Percentiles rank a stretch among this genome's conserved stretches.
These are phyloP conservation scores for Hephaestus fuliginosus DNA, from an alignment of 2,797 vertebrate species.

Conservation along the genomic window DNA sequence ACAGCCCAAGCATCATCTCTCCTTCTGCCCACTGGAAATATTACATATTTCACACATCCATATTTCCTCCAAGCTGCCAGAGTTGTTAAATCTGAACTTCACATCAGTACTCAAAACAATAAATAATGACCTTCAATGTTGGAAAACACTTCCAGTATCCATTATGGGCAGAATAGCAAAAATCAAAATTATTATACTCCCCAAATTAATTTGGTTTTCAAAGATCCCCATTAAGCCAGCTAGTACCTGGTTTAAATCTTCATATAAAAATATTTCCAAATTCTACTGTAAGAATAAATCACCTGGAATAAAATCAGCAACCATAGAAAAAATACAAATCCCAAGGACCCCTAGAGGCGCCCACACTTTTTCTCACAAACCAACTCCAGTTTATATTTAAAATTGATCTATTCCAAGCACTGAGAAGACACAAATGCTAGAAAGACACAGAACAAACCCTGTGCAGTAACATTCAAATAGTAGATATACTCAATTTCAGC, in stretches of 20 bases:
- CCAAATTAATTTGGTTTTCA: background rate
- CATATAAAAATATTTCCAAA: background rate
- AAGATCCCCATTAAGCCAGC: background rate
- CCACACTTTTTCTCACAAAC: background rate
- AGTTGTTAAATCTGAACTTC: background rate
- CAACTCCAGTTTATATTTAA: background rate
- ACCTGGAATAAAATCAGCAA: background rate
- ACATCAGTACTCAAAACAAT: background rate
- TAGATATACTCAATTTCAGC: background rate
- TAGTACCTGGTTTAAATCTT: background rate
- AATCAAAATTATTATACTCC: background rate
- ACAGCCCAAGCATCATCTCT: background rate
- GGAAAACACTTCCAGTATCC: background rate
- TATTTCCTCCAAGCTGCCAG: background rate
- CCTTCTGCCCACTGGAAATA: background rate
- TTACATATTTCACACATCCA: background rate
- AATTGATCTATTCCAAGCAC: no score
- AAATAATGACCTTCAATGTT: conserved; percentile 3
- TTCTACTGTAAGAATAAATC: background rate
- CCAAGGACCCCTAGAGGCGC: background rate
- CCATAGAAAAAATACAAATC: background rate
- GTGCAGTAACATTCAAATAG: background rate
- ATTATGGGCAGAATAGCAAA: background rate
- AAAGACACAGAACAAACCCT: background rate
- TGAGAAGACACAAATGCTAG: background rate